phyloP scores from a whole-genome alignment of 2,113 vertebrate genomes.

The Scomber colias region DNA sequence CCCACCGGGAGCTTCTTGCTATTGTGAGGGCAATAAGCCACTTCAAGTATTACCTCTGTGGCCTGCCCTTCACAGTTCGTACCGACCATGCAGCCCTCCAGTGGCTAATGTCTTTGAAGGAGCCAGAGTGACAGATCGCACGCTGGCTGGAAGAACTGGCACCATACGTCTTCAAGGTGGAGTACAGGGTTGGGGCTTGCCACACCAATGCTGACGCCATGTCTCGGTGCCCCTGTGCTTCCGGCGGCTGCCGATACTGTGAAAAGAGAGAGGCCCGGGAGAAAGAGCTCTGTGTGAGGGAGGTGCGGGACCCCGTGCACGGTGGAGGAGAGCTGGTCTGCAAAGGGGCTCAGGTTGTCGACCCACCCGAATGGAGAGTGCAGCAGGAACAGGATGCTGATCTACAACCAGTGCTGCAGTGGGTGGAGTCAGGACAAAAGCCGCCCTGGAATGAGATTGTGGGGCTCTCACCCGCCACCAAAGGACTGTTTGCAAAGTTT shows the following conservation, averaged over 20 bases:
- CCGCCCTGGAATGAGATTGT: too few species aligned
- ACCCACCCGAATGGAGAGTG: too few species aligned
- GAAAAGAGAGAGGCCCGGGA: not conserved
- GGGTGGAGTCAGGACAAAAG: not conserved
- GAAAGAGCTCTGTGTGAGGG: too few species aligned
- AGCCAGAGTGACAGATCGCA: not conserved
- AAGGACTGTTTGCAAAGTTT: too few species aligned
- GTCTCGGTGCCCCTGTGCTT: not conserved
- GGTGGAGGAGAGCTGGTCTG: too few species aligned
- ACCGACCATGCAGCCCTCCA: conserved; percentile 18
- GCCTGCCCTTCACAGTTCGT: conserved; percentile 5
- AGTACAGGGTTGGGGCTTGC: not conserved
- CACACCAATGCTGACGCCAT: conserved; percentile 6
- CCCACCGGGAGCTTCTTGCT: too few species aligned
- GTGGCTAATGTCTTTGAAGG: conserved; percentile 17
- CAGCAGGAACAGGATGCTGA: too few species aligned
- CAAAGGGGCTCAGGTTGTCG: too few species aligned
- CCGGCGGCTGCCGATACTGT: not conserved
- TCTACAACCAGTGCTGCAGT: too few species aligned
- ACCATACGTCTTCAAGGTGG: not conserved
- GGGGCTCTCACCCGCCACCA: too few species aligned
- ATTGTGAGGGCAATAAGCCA: not conserved
- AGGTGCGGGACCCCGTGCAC: too few species aligned
- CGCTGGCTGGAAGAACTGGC: conserved; percentile 4
- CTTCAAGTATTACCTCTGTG: conserved; percentile 7